Percentiles rank a stretch among this genome's conserved stretches.
Evolutionary conservation across 1,140 invertebrate genomes (phyloP).

Genomic region (Pseudomyrmex cubaensis): DNA sequence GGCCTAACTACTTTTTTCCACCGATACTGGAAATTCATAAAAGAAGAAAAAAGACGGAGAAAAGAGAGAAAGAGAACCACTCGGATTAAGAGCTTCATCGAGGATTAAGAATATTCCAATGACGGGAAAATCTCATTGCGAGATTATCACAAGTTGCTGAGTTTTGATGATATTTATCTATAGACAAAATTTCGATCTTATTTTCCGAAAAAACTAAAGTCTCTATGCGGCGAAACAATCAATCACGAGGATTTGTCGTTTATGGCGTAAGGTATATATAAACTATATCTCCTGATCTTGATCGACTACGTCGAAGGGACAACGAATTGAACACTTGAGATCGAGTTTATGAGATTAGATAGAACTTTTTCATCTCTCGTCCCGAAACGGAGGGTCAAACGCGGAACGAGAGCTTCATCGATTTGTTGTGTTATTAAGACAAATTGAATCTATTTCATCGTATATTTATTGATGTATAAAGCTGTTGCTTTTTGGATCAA

Average conservation of each 20-base stretch:
- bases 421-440: neutral
- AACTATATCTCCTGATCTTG: neutral
- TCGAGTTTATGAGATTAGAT: constrained; percentile 17
- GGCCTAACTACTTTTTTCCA: constrained; percentile 20
- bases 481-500: too few relatives aligned
- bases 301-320: neutral
- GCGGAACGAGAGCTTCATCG: neutral
- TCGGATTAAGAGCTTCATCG: constrained; percentile 23
- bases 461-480: too few relatives aligned
- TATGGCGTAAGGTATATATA: neutral
- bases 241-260: constrained; percentile 8
- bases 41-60: neutral
- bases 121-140: neutral
- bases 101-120: constrained; percentile 8
- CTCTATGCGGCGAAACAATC: neutral
- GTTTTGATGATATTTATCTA: neutral
- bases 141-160: constrained; percentile 15
- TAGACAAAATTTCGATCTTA: constrained; percentile 1
- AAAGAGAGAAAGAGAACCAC: neutral
- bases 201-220: constrained; percentile 9
- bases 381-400: neutral
- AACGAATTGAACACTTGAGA: constrained; percentile 1
- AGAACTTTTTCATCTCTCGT: neutral
- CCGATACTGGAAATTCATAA: constrained; percentile 48
- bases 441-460: too few relatives aligned